These are phyloP conservation scores for Sycophila texana DNA, from an alignment of 2,888 invertebrate genomes.

Conservation along the genomic window DNA sequence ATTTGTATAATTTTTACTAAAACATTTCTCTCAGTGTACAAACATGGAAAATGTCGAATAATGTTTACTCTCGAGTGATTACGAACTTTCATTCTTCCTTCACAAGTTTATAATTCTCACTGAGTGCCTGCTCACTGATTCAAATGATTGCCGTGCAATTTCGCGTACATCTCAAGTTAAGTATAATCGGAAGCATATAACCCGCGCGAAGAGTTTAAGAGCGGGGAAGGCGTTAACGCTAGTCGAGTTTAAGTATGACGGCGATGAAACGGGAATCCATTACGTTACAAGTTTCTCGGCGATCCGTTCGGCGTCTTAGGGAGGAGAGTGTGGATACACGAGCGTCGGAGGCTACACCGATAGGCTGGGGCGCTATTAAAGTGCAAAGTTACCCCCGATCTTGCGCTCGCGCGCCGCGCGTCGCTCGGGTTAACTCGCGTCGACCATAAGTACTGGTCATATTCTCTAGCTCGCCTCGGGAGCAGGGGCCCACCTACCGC, in stretches of 20 bases:
- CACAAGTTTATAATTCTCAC: too few species aligned
- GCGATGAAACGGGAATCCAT: constrained; percentile 14
- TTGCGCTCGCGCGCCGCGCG: neutral
- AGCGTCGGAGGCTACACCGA: constrained; percentile 31
- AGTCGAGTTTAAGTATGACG: too few species aligned
- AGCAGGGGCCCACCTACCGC: neutral
- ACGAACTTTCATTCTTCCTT: too few species aligned
- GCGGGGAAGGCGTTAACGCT: neutral
- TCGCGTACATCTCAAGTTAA: too few species aligned
- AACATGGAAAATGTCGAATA: too few species aligned
- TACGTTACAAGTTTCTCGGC: constrained; percentile 18
- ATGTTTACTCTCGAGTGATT: too few species aligned
- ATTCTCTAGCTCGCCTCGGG: constrained; percentile 5
- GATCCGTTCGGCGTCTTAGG: neutral
- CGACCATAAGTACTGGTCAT: constrained; percentile 39
- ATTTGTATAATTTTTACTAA: too few species aligned
- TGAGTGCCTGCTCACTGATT: too few species aligned
- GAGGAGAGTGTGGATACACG: neutral
- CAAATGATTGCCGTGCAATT: too few species aligned
- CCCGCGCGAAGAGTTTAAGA: neutral
- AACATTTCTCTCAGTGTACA: too few species aligned
- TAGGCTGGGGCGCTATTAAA: constrained; percentile 53
- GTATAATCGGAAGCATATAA: too few species aligned
- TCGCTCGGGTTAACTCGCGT: constrained; percentile 33
- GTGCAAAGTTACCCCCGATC: constrained; percentile 51